These are phyloP conservation scores for Panulirus ornatus DNA, from an alignment of 1,140 invertebrate genomes.

Conservation along the genomic window DNA sequence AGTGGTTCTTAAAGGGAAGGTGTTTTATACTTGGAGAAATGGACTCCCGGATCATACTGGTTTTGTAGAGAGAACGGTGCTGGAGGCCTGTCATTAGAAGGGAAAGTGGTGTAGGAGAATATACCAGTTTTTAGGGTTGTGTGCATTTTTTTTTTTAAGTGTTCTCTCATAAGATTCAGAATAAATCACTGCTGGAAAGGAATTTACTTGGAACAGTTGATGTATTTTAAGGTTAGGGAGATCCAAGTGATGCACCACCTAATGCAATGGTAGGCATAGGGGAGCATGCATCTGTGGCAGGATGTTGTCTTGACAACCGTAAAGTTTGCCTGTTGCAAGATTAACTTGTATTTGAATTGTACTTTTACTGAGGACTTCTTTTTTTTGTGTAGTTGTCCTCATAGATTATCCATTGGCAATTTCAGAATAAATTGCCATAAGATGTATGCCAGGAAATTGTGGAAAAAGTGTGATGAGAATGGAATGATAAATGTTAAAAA, in stretches of 20 bases:
- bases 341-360: neutral
- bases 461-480: conserved; percentile 3
- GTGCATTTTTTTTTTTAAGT: conserved; percentile 8
- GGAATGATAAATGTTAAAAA: conserved; percentile 23
- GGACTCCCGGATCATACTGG: conserved; percentile 28
- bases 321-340: neutral
- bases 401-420: no score
- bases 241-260: neutral
- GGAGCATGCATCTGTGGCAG: neutral
- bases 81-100: conserved; percentile 31
- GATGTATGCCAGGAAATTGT: neutral
- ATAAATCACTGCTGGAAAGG: neutral
- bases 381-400: neutral
- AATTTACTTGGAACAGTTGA: neutral
- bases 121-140: conserved; percentile 3
- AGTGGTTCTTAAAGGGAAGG: conserved; percentile 32
- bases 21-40: conserved; percentile 10
- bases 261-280: neutral
- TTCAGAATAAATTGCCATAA: neutral
- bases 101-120: conserved; percentile 20
- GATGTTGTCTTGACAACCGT: neutral
- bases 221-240: conserved; percentile 6
- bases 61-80: conserved; percentile 46
- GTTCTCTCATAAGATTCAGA: neutral
- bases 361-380: neutral